Base-by-base conservation (phyloP, 2,888 invertebrate genomes). In the Hipparchia sbordonii region DNA sequence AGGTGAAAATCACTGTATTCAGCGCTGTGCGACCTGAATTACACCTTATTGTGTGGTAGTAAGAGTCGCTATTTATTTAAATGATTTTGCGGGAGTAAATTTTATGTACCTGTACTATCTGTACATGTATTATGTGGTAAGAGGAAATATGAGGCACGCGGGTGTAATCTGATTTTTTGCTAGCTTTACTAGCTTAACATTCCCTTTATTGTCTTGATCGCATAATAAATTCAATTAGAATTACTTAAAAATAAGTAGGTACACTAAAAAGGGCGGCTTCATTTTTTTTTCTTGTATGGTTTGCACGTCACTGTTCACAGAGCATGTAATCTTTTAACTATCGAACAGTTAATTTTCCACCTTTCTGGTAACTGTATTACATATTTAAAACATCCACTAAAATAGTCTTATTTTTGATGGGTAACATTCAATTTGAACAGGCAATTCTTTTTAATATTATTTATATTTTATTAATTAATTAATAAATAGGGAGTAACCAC, bases 381-480 rank as follows among this genome's bases (percentile, higher is more conserved):
- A 48, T 23, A 13, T 56, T 7, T 39, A 57, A 67, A 67, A 23
- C 12, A 51, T 68, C 68, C 62, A 76, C 68, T 65, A 72, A 70
- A 74, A 76, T 72, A 74, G 74, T 71, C 65, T 68, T 73, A 75
- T 48, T 67, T 39, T 57, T 51, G 39, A 70, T 69, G 52, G 73
- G 75, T 73, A 75, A 75, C 73, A 73, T 67, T 71, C 45, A 71
- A 65, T 70, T 70, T 72, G 72, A 74, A 74, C 70, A 65, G 63
- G 63, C 71, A 62, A 62, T 70, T 63, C 54, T 59, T 51, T 12
- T 65, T 33, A 65, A 13, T 48, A 52, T 12, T 52, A 33, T 63
- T 10, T 9, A 63, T 63, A 39, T 39, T 61, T 56, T 52, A 56
- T 56, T 67, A 45, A 46, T 52, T 59, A 46, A 72, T 62, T 67